Base-by-base conservation (phyloP, 2,888 invertebrate species). In the Caenorhabditis doughertyi region DNA sequence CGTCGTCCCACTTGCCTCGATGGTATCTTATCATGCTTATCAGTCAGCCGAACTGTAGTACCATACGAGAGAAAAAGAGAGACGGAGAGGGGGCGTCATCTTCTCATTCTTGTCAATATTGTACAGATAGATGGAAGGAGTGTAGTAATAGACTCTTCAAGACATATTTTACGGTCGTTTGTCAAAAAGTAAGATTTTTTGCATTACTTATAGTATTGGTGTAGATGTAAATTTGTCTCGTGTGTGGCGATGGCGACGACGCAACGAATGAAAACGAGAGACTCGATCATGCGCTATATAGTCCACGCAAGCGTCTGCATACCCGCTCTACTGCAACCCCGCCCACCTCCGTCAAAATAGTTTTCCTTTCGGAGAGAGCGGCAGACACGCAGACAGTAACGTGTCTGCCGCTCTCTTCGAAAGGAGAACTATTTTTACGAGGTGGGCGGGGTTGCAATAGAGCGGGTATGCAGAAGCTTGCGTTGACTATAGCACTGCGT, bases 11-110 rank as follows among this genome's bases (percentile, higher is more conserved):
- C 21, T 62, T 62, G 9, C 9, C 47, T 27, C 53, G 42, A 32
- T 77, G 68, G 79, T 72, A 72, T 79, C 72, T 79, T 79, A 73
- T 73, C 80, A 62, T 32, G 29, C 65, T 80, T 80, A 80, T 80
- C 80, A 80, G 68, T 58, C 65, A 44, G 35, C 21, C 67, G 53
- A 67, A 73, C 68, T 62, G 42, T 49, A 80, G 65, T 72, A 73
- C 80, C 68, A 49, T 35, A 35, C 18, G 25, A 55, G n/a, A n/a
- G n/a, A n/a, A n/a, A n/a, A n/a, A n/a, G n/a, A n/a, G n/a, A n/a
- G n/a, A n/a, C 55, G 9, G 21, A 16, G 44, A 65, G 60, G 68
- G 60, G 77, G 68, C 51, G 77, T 77, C 39, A 58, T 47, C 42
- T 16, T 27, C 25, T 51, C 8, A 8, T 23, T 32, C n/a, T 32